These are phyloP conservation scores for Thryonomys swinderianus DNA, from an alignment of 2,113 vertebrate genomes.

Conservation along the genomic window DNA sequence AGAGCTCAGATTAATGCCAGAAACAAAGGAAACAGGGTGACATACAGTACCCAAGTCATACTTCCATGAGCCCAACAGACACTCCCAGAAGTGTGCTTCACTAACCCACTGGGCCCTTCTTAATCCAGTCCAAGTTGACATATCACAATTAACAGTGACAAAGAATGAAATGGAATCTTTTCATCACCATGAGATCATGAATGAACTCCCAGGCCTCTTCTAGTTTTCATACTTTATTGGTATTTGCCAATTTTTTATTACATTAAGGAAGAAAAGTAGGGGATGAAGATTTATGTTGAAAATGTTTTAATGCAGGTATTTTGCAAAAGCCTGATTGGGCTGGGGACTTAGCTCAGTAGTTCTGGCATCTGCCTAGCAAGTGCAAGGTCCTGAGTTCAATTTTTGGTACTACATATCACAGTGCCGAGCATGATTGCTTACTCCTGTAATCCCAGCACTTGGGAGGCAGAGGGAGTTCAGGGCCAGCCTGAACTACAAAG, in stretches of 20 bases:
- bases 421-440: no score
- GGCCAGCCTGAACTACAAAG: no score
- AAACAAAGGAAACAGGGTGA: neutral
- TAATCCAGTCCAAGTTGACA: neutral
- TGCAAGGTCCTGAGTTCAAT: no score
- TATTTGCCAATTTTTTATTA: neutral
- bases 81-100: neutral
- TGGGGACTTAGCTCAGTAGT: no score
- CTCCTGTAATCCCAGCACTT: no score
- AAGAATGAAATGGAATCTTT: neutral
- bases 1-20: neutral
- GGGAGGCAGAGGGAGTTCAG: no score
- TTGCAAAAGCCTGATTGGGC: neutral
- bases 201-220: neutral
- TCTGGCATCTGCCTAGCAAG: no score
- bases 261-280: neutral
- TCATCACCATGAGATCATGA: neutral
- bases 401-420: no score
- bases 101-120: neutral
- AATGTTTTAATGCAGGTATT: neutral
- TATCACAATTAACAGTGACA: neutral
- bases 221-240: neutral
- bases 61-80: neutral
- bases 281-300: neutral
- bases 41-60: neutral